Base-by-base conservation (phyloP, 2,797 vertebrate species). In the Tolypeutes matacus region DNA sequence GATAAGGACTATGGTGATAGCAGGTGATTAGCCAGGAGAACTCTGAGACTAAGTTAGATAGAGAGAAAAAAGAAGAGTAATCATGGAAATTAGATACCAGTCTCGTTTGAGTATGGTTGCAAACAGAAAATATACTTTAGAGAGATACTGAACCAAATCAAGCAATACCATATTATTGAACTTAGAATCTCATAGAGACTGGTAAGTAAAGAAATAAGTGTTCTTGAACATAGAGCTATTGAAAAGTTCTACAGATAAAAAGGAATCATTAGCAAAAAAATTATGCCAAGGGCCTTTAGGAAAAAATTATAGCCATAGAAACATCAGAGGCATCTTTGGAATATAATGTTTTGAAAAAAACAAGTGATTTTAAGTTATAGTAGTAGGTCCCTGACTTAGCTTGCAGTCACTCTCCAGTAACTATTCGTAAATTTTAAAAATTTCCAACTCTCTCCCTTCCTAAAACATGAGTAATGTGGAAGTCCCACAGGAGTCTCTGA, bases 381-480 rank as follows among this genome's bases (percentile, higher is more conserved):
- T 69, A 51, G 15, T 27, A 82, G 27, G n/a, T 49, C 3, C 4
- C 0, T 14, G 96, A 21, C 36, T 96, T 95, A 75, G 36, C 72
- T 29, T 95, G 39, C 95, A 96, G 72, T 83, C 93, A 34, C 13
- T 73, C 58, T 73, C 21, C 1, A 25, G 6, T 3, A 91, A 62
- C 1, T 73, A 21, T 86, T 89, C 89, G 76, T 10, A 58, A 89
- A 3, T 42, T 51, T 91, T 15, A 23, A 85, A 42, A 96, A 94
- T 60, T 8, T 87, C 62, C 72, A 92, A 29, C n/a, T 77, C 42
- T 58, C 18, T 39, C 31, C 53, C 93, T 87, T 88, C 83, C 89
- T 94, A 86, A 78, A 92, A 94, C 86, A 93, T 0, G 2, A 95
- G 73, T 51, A 90, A 97, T 96, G 39, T 90, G 64, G 86, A 95